Conservation (phyloP, 2,888 invertebrate genomes). For the Agrilus mali region DNA sequence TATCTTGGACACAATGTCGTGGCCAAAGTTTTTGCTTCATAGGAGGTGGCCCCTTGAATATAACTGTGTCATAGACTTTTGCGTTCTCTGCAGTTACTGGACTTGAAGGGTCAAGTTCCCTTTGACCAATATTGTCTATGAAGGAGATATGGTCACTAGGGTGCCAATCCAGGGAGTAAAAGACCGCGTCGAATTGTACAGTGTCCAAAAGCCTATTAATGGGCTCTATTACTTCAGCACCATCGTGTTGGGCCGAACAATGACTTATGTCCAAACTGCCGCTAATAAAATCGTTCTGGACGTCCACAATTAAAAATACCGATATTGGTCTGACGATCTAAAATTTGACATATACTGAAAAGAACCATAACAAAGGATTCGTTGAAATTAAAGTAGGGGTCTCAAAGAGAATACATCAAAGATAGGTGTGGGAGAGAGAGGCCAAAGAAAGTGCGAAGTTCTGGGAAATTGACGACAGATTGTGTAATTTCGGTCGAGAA, state of each 20-base stretch:
- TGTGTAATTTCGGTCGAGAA: no score
- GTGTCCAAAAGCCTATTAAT: slow-evolving; percentile 75
- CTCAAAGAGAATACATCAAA: no score
- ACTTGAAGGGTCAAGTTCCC: slow-evolving; percentile 61
- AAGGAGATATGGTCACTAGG: slow-evolving; percentile 93
- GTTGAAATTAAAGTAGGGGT: no score
- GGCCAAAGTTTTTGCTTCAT: slow-evolving; percentile 92
- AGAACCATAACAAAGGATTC: no score
- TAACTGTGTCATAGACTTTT: slow-evolving; percentile 80
- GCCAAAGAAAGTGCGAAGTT: no score
- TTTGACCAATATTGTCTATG: slow-evolving; percentile 75
- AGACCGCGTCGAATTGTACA: slow-evolving; percentile 74
- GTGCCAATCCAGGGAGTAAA: slow-evolving; percentile 97
- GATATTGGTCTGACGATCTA: slow-evolving; percentile 76
- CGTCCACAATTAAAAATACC: slow-evolving; percentile 88
- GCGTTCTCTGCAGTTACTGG: slow-evolving; percentile 64
- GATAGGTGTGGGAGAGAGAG: no score
- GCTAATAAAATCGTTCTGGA: slow-evolving; percentile 95
- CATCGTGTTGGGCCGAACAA: slow-evolving; percentile 85
- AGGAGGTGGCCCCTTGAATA: slow-evolving; percentile 75
- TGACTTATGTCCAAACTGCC: slow-evolving; percentile 88
- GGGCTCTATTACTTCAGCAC: slow-evolving; percentile 80
- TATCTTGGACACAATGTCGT: slow-evolving; percentile 88
- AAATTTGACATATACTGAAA: slow-evolving; percentile 14
- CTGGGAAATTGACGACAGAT: no score